phyloP scores from a whole-genome alignment of 1,140 invertebrate species.

The Acyrthosiphon pisum region DNA sequence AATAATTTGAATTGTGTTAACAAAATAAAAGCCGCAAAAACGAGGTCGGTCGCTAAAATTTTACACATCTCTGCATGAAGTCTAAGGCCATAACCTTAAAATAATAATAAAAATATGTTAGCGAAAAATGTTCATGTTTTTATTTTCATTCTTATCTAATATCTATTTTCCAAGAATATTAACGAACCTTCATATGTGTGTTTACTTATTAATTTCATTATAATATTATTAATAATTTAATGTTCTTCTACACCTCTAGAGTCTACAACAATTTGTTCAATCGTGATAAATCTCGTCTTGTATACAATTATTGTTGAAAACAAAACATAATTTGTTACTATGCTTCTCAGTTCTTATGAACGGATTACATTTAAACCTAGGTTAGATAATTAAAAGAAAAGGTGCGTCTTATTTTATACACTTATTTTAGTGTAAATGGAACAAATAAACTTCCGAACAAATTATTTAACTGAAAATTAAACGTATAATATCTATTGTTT shows the following conservation, averaged over 20 bases:
- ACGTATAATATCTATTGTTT: background rate
- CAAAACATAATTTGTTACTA: background rate
- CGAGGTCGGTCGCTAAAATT: constrained; percentile 29
- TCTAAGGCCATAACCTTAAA: constrained; percentile 42
- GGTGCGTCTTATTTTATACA: background rate
- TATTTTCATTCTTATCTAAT: background rate
- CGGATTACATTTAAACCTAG: background rate
- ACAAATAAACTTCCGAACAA: background rate
- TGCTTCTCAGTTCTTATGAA: background rate
- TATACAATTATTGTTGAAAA: background rate
- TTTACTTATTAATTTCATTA: background rate
- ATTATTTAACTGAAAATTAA: background rate
- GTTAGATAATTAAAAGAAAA: background rate
- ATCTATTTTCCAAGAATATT: background rate
- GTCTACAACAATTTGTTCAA: background rate
- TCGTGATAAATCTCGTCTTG: no score
- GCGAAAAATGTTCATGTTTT: background rate
- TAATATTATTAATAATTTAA: background rate
- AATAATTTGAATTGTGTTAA: constrained; percentile 33
- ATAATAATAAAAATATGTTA: background rate
- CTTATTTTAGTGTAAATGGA: background rate
- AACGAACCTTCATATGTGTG: background rate
- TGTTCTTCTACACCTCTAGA: no score
- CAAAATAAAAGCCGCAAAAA: constrained; percentile 46
- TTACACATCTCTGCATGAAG: constrained; percentile 20